phyloP scores from a whole-genome alignment of 2,888 invertebrate genomes.

The Notodonta dromedarius region DNA sequence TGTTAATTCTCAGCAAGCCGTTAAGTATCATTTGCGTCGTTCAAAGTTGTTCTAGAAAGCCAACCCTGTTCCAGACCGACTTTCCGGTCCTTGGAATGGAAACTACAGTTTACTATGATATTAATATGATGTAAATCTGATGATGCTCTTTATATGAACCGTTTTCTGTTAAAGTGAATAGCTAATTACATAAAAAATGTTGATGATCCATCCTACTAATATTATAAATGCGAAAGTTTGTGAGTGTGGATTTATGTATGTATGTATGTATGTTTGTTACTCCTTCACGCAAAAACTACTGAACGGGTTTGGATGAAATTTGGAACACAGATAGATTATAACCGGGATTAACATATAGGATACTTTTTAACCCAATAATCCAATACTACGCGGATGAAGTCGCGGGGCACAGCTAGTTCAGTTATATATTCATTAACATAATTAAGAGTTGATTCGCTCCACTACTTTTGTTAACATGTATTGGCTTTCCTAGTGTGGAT shows the following conservation, averaged over 20 bases:
- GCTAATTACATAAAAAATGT: conserved; percentile 10
- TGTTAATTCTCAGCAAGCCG: conserved; percentile 14
- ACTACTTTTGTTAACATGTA: conserved; percentile 18
- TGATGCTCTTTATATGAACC: neutral
- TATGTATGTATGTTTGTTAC: too few species aligned
- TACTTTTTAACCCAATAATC: too few species aligned
- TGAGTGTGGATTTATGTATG: too few species aligned
- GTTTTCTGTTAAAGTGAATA: neutral
- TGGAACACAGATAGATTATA: too few species aligned
- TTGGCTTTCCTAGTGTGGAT: conserved; percentile 5
- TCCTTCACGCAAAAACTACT: too few species aligned
- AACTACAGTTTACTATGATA: conserved; percentile 12
- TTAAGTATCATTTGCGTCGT: conserved; percentile 9
- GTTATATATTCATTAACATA: conserved; percentile 30
- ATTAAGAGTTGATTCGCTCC: conserved; percentile 17
- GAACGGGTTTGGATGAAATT: too few species aligned
- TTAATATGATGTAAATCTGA: conserved; percentile 11
- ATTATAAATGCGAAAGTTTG: too few species aligned
- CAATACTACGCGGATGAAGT: too few species aligned
- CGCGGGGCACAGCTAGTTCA: too few species aligned
- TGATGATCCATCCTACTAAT: too few species aligned
- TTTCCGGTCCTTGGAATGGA: conserved; percentile 22
- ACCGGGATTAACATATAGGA: too few species aligned
- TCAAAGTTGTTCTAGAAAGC: conserved; percentile 32
- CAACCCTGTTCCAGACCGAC: conserved; percentile 30